Conservation (phyloP, 92 coral and sea anemone genomes). For the Epizoanthus illoricatus region DNA sequence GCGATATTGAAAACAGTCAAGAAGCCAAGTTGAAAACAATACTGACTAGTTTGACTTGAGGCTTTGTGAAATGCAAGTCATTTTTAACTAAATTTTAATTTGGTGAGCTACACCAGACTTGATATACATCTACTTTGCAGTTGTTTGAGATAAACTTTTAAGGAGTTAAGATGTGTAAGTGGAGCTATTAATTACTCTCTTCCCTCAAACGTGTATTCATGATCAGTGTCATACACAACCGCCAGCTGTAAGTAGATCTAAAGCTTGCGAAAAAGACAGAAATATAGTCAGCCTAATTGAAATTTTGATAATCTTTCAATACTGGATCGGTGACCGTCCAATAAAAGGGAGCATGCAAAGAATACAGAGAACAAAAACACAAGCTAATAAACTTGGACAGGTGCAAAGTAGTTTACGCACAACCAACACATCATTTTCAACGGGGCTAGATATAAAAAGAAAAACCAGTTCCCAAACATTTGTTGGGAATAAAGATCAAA, state of each 20-base stretch:
- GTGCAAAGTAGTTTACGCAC: conserved; percentile 15
- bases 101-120: too few relatives aligned
- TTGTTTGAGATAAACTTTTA: not conserved
- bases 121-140: not conserved
- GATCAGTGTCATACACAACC: not conserved
- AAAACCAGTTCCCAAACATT: not conserved
- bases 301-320: not conserved
- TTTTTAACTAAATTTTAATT: too few relatives aligned
- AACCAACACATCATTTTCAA: not conserved
- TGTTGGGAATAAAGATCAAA: not conserved
- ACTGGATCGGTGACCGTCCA: not conserved
- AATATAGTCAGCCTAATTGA: not conserved
- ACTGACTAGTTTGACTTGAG: too few relatives aligned
- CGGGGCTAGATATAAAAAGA: not conserved
- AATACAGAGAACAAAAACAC: conserved; percentile 26
- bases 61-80: too few relatives aligned
- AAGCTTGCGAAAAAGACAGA: not conserved
- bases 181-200: not conserved
- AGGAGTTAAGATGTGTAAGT: not conserved
- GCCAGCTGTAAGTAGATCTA: conserved; percentile 1
- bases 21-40: too few relatives aligned
- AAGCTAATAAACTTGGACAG: not conserved
- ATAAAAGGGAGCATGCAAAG: not conserved
- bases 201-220: not conserved
- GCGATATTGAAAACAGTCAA: too few relatives aligned